Evolutionary conservation across 1,140 invertebrate species (phyloP).

Genomic region (Lepidostoma basale): DNA sequence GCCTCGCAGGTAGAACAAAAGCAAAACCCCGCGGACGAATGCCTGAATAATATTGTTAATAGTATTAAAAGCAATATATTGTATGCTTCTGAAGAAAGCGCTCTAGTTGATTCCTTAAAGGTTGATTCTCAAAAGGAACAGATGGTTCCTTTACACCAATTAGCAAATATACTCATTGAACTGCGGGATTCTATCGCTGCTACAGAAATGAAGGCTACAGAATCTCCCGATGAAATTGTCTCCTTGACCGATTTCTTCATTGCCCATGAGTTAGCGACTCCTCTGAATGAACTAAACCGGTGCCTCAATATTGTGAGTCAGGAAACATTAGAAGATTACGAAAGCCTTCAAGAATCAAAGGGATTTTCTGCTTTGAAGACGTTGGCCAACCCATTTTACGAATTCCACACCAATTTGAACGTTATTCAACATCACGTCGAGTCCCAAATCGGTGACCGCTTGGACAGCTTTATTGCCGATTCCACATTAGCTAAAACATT

Average conservation of each 20-base stretch:
- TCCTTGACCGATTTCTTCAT: conserved; percentile 54
- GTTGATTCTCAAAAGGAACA: conserved; percentile 41
- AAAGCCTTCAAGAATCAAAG: conserved; percentile 48
- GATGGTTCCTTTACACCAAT: conserved; percentile 42
- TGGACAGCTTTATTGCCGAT: conserved; percentile 47
- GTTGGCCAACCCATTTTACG: conserved; percentile 60
- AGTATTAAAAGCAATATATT: conserved; percentile 22
- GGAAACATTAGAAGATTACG: conserved; percentile 51
- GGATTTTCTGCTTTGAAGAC: conserved; percentile 55
- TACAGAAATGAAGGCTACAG: conserved; percentile 7
- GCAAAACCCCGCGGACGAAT: not conserved
- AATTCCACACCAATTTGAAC: conserved; percentile 57
- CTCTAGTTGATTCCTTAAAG: conserved; percentile 34
- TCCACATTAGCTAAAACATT: conserved; percentile 58
- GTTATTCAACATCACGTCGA: conserved; percentile 58
- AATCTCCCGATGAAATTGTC: conserved; percentile 47
- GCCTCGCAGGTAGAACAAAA: not conserved
- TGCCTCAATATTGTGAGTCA: conserved; percentile 52
- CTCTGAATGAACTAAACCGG: conserved; percentile 52
- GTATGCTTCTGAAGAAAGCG: conserved; percentile 26
- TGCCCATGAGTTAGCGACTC: conserved; percentile 50
- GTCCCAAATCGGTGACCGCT: conserved; percentile 52
- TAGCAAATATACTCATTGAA: conserved; percentile 51
- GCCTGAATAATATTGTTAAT: conserved; percentile 31
- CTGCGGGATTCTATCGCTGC: conserved; percentile 52